Evolutionary conservation across 2,797 vertebrate genomes (phyloP).

Genomic region (Sebastes matsubarae): DNA sequence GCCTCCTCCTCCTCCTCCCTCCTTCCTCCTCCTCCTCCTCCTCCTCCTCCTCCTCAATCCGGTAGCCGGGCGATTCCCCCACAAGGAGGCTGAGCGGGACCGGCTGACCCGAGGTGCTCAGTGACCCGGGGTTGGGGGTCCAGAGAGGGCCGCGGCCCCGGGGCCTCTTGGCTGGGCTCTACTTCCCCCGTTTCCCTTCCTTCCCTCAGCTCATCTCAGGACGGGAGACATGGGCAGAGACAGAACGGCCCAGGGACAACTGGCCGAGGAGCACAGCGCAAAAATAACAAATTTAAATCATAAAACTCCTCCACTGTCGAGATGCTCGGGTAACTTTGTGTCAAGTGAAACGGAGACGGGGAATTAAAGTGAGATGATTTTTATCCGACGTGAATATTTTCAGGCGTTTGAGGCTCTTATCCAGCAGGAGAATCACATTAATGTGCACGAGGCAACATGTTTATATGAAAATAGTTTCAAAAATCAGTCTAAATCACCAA

Average conservation of each 20-base stretch:
- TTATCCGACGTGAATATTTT: constrained; percentile 53
- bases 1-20: constrained; percentile 15
- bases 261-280: constrained; percentile 42
- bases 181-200: constrained; percentile 9
- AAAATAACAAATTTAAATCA: constrained; percentile 31
- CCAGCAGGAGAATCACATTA: constrained; percentile 26
- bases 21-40: constrained; percentile 6
- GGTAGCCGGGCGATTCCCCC: constrained; percentile 55
- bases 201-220: constrained; percentile 49
- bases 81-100: constrained; percentile 56
- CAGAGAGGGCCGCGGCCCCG: constrained; percentile 62
- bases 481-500: background rate
- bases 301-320: constrained; percentile 39
- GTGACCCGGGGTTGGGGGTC: constrained; percentile 72
- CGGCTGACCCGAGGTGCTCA: constrained; percentile 70
- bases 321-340: constrained; percentile 67
- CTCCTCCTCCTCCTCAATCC: constrained; percentile 40
- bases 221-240: constrained; percentile 68
- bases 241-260: constrained; percentile 65
- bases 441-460: constrained; percentile 6
- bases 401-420: constrained; percentile 20
- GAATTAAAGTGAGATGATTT: constrained; percentile 45
- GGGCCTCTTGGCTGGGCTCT: constrained; percentile 65
- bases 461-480: background rate
- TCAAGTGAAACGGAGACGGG: constrained; percentile 61